phyloP scores from a whole-genome alignment of 2,113 vertebrate genomes.

The Merops nubicus region DNA sequence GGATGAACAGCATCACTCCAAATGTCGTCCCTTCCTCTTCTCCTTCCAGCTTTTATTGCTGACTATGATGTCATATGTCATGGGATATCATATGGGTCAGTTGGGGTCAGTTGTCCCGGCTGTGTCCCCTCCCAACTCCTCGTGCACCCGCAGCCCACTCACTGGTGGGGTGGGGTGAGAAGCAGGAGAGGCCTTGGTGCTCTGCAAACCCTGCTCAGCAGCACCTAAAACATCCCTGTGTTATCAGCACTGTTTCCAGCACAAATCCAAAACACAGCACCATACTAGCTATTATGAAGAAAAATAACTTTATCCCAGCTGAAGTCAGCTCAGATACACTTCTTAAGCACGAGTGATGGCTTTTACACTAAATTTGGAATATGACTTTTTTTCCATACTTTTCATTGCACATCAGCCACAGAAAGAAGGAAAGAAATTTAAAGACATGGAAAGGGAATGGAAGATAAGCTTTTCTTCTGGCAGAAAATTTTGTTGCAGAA shows the following conservation, averaged over 20 bases:
- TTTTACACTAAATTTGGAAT: not conserved
- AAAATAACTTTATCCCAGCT: not conserved
- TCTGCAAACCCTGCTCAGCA: not conserved
- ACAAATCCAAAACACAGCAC: not conserved
- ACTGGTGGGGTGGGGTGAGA: not conserved
- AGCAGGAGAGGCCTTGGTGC: not conserved
- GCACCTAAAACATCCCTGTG: not conserved
- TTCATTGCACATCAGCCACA: not conserved
- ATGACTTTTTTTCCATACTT: not conserved
- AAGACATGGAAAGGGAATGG: not conserved
- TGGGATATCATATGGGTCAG: not conserved
- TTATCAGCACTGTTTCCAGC: not conserved
- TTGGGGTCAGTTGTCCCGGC: not conserved
- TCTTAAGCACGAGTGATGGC: not conserved
- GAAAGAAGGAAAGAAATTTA: not conserved
- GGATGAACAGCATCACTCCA: not conserved
- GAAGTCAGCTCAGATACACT: not conserved
- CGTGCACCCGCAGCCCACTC: not conserved
- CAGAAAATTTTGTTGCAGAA: not conserved
- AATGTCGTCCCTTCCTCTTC: not conserved
- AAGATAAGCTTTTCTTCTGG: not conserved
- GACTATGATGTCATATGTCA: too few relatives aligned
- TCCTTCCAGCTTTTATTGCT: not conserved
- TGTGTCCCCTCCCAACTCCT: not conserved
- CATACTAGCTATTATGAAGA: not conserved